Evolutionary conservation across 1,140 invertebrate genomes (phyloP).

Genomic region (Thaumetopoea pityocampa): DNA sequence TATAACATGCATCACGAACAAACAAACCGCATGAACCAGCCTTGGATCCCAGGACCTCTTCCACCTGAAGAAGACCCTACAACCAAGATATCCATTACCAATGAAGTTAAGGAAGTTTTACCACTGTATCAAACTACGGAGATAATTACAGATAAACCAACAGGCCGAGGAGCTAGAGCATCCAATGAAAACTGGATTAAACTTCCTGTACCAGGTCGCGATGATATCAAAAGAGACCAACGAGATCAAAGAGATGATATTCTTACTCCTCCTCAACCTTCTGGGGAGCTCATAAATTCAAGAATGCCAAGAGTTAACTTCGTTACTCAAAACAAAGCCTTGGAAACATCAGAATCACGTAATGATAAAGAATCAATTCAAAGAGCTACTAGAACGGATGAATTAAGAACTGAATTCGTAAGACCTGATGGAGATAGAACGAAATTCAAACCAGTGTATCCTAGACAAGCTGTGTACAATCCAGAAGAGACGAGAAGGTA

Average conservation of each 20-base stretch:
- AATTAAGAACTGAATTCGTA: slow-evolving; percentile 71
- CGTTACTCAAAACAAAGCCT: slow-evolving; percentile 68
- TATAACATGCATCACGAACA: slow-evolving; percentile 49
- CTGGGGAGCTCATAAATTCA: slow-evolving; percentile 63
- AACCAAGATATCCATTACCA: slow-evolving; percentile 55
- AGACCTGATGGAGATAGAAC: slow-evolving; percentile 49
- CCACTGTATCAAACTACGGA: slow-evolving; percentile 63
- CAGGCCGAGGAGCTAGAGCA: slow-evolving; percentile 63
- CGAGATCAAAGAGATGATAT: slow-evolving; percentile 39
- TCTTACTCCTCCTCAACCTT: slow-evolving; percentile 58
- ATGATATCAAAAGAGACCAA: slow-evolving; percentile 28
- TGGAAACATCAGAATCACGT: slow-evolving; percentile 69
- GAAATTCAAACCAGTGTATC: slow-evolving; percentile 65
- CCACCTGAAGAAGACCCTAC: slow-evolving; percentile 52
- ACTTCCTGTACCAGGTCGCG: slow-evolving; percentile 54
- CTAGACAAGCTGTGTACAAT: slow-evolving; percentile 69
- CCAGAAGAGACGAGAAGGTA: slow-evolving; percentile 60
- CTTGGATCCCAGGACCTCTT: slow-evolving; percentile 61
- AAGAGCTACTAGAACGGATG: slow-evolving; percentile 53
- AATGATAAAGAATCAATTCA: slow-evolving; percentile 68
- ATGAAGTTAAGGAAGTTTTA: slow-evolving; percentile 39
- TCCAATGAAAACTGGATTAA: slow-evolving; percentile 74
- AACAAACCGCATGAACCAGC: slow-evolving; percentile 39
- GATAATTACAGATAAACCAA: slow-evolving; percentile 62
- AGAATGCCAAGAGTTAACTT: slow-evolving; percentile 73